These are phyloP conservation scores for Tarsius wallacei DNA, from an alignment of 2,797 vertebrate species.

Conservation along the genomic window DNA sequence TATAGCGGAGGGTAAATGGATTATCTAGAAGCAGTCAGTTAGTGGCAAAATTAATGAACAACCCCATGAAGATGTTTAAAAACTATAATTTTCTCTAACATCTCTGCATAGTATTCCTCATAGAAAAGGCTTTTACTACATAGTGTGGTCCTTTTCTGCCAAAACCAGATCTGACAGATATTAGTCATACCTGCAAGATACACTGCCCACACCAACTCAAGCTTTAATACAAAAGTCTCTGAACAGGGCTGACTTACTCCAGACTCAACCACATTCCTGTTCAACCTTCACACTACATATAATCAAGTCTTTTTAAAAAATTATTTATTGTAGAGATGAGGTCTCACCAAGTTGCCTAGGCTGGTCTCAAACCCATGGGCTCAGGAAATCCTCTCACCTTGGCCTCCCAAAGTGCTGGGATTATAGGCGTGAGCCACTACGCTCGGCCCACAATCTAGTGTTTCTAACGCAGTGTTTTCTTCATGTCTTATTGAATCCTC, in stretches of 20 bases:
- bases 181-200: not conserved
- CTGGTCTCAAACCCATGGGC: too few relatives aligned
- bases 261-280: not conserved
- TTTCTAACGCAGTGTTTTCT: constrained; percentile 28
- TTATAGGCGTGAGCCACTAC: too few relatives aligned
- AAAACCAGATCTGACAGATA: constrained; percentile 34
- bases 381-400: too few relatives aligned
- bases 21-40: constrained; percentile 18
- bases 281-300: not conserved
- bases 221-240: constrained; percentile 35
- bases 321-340: too few relatives aligned
- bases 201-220: not conserved
- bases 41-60: constrained; percentile 15
- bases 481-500: not conserved
- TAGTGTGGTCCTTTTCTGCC: not conserved
- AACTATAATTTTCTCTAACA: constrained; percentile 23
- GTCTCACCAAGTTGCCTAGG: too few relatives aligned
- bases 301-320: not conserved
- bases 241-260: not conserved
- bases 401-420: too few relatives aligned
- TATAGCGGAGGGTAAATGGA: not conserved
- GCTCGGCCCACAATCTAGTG: not conserved
- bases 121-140: not conserved
- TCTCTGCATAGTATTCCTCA: not conserved
- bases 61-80: not conserved